Base-by-base conservation (phyloP, 2,797 vertebrate genomes). In the Macrochelys suwanniensis region DNA sequence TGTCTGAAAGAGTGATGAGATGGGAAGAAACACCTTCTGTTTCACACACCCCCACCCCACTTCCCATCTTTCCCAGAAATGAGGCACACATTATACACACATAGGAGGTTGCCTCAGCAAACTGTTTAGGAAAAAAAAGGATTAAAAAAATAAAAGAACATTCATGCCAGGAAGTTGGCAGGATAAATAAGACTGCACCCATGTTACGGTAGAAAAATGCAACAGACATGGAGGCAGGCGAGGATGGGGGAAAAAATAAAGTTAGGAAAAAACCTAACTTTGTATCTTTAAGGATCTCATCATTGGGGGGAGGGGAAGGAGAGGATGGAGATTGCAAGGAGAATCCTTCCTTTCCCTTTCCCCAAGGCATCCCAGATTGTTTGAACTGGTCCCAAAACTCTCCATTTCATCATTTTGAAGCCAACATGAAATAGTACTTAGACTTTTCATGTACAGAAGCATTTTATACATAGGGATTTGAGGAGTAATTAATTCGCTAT, bases 371-470 rank as follows among this genome's bases (percentile, higher is more conserved):
- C 74, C 53, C 19, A 78, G 93, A 93, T 42, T 33, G 11, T 93
- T 94, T 96, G 92, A 97, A 93, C 42, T 56, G 94, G 80, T 31
- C 82, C 85, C 92, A 94, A 91, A 88, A 21, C 68, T 83, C 81
- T 49, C 37, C 65, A 37, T 78, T 68, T 95, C 81, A 92, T 86
- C 68, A 89, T 94, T 95, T 91, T 82, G 50, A 96, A 88, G 61
- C 17, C 61, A 95, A 45, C 92, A 96, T 87, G 80, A 85, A 87
- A 94, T 57, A 11, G 81, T 53, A 49, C 88, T 89, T 86, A 28
- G 59, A 81, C 79, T 57, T 93, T 82, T 88, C 28, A 80, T 78
- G 74, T 90, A 95, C 82, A 92, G 71, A 93, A 91, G 84, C 23
- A 7, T 76, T 76, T 53, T 33, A 11, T 17, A 28, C 1, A 23